Evolutionary conservation across 2,797 vertebrate species (phyloP).

Genomic region (Merluccius polli): DNA sequence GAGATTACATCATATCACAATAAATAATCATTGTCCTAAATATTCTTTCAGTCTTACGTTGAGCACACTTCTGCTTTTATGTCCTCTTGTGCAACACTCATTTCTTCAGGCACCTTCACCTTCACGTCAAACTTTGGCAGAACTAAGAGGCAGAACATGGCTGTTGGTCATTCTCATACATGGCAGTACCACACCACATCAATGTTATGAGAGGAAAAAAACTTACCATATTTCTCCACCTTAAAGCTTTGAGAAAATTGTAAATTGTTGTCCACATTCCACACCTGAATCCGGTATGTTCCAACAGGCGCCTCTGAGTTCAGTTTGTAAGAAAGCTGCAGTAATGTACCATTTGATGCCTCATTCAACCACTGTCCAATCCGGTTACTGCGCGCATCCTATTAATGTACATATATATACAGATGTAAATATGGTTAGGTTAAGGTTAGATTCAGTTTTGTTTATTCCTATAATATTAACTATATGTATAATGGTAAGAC

Average conservation of each 20-base stretch:
- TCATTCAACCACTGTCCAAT: slow-evolving; percentile 73
- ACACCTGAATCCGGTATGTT: slow-evolving; percentile 48
- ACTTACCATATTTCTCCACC: slow-evolving; percentile 73
- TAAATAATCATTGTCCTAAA: neutral
- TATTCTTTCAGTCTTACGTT: slow-evolving; percentile 46
- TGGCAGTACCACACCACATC: neutral
- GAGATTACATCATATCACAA: neutral
- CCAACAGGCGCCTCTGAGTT: slow-evolving; percentile 67
- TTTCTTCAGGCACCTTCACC: slow-evolving; percentile 15
- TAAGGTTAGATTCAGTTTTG: no score
- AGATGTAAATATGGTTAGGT: no score
- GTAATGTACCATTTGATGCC: slow-evolving; percentile 53
- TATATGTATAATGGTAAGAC: no score
- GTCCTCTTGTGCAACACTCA: slow-evolving; percentile 33
- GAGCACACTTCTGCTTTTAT: slow-evolving; percentile 46
- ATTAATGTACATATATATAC: no score
- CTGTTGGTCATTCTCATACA: neutral
- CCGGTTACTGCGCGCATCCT: slow-evolving; percentile 42
- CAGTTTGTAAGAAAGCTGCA: slow-evolving; percentile 65
- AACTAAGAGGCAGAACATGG: slow-evolving; percentile 39
- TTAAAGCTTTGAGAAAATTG: slow-evolving; percentile 50
- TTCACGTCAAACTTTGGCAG: slow-evolving; percentile 60
- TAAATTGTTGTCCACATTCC: neutral
- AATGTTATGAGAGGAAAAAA: neutral
- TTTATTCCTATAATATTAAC: no score